Conservation (phyloP, 2,113 vertebrate species). For the Hippopotamus amphibius region DNA sequence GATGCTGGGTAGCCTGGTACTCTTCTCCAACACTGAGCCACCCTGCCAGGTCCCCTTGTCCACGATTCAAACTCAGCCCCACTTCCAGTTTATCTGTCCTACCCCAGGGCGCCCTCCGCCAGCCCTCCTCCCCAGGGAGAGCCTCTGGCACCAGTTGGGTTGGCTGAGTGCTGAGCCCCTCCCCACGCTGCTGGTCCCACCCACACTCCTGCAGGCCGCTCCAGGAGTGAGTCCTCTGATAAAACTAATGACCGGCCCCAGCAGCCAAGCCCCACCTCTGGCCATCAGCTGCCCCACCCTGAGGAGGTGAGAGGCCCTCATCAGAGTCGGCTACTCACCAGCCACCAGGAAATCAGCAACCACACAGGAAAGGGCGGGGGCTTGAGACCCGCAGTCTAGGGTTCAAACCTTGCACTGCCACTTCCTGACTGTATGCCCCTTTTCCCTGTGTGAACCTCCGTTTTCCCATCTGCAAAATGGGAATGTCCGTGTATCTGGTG, state of each 20-base stretch:
- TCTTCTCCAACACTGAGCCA: neutral
- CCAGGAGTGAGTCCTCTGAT: neutral
- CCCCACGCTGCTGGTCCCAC: neutral
- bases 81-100: neutral
- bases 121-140: neutral
- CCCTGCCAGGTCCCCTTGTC: neutral
- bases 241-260: neutral
- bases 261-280: neutral
- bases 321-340: fast-evolving
- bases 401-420: neutral
- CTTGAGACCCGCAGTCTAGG: neutral
- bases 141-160: neutral
- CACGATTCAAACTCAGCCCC: neutral
- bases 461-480: neutral
- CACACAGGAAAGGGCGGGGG: fast-evolving
- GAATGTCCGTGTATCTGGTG: neutral
- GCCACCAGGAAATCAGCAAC: neutral
- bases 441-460: neutral
- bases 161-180: neutral
- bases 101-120: neutral
- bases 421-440: neutral
- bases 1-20: neutral
- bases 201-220: neutral
- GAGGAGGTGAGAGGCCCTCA: neutral
- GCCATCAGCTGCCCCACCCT: neutral